These are phyloP conservation scores for Chymomyza fuscimana DNA, from an alignment of 2,888 invertebrate genomes.

Conservation along the genomic window DNA sequence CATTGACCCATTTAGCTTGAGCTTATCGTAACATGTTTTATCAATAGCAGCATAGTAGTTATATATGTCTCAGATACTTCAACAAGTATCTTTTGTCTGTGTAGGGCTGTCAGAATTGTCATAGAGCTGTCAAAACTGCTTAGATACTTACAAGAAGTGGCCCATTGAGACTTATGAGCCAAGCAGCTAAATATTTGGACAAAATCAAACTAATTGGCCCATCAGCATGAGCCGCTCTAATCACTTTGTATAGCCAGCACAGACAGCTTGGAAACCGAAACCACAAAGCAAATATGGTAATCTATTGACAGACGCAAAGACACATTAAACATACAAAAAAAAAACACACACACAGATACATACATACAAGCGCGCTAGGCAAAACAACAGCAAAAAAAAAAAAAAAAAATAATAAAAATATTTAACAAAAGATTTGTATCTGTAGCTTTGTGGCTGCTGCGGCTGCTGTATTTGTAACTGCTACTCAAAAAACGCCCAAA, in stretches of 20 bases:
- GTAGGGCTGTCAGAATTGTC: background rate
- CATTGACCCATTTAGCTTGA: background rate
- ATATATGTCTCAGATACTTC: background rate
- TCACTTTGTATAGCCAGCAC: conserved; percentile 26
- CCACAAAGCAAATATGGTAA: background rate
- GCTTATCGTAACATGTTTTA: background rate
- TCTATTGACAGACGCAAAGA: background rate
- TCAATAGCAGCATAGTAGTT: background rate
- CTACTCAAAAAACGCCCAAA: background rate
- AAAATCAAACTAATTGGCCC: conserved; percentile 44
- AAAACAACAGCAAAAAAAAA: background rate
- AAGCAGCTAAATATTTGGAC: conserved; percentile 45
- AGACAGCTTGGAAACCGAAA: background rate
- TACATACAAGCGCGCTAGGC: no score
- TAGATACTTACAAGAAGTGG: background rate
- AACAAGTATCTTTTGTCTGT: background rate
- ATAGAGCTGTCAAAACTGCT: conserved; percentile 1
- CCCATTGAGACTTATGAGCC: background rate
- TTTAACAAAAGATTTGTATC: background rate
- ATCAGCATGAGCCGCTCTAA: conserved; percentile 40
- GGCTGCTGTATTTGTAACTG: background rate
- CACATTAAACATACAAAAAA: background rate
- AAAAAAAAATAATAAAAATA: background rate
- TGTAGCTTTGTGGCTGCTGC: background rate
- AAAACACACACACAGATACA: no score